Evolutionary conservation across 2,113 vertebrate genomes (phyloP).

Genomic region (Elaphurus davidianus): DNA sequence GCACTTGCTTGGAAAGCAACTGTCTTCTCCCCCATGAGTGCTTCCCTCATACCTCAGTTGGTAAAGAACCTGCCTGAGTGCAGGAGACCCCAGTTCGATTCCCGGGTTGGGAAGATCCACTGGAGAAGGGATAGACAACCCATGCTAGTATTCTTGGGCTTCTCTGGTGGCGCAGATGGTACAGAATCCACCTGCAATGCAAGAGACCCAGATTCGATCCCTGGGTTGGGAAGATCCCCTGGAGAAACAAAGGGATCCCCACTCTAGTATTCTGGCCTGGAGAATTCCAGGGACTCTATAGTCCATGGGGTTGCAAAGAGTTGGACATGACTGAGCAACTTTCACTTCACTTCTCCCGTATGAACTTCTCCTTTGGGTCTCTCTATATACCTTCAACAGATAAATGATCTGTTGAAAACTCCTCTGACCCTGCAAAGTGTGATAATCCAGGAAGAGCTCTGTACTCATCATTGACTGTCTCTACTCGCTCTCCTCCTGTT

Average conservation of each 20-base stretch:
- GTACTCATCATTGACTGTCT: background rate
- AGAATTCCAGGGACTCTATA: background rate
- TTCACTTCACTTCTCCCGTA: background rate
- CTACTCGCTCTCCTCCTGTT: background rate
- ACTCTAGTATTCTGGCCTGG: background rate
- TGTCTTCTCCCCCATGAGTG: background rate
- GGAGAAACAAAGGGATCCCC: background rate
- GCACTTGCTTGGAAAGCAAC: background rate
- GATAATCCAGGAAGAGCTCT: background rate
- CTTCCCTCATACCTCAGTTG: background rate
- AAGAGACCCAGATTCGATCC: background rate
- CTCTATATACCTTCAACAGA: background rate
- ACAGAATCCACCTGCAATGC: background rate
- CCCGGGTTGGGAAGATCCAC: rapidly evolving
- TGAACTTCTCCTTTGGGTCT: background rate
- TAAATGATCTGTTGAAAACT: background rate
- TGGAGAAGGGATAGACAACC: background rate
- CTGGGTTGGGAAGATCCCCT: background rate
- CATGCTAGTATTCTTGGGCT: background rate
- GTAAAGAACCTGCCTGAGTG: background rate
- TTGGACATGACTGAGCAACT: rapidly evolving
- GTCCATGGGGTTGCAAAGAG: background rate
- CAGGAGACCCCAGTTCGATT: background rate
- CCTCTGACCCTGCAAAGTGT: background rate
- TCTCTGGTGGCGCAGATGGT: background rate